Evolutionary conservation across 1,140 invertebrate species (phyloP), one percentile per base, ranked within the genome.

Genomic region (Caenorhabditis latens): DNA sequence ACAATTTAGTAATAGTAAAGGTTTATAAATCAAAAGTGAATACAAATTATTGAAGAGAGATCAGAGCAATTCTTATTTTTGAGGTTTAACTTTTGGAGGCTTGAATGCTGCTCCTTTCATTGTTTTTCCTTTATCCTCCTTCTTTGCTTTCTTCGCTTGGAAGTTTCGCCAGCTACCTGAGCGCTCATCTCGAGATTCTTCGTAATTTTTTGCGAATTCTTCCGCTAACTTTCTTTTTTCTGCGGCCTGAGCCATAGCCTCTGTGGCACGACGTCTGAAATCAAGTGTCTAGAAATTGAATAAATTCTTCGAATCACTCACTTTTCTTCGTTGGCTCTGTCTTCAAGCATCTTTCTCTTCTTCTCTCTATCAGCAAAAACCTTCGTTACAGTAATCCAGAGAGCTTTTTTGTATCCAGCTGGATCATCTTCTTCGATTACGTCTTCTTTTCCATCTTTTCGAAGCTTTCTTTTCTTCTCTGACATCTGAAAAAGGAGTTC

Each of bases 381-480:
- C 71, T 91, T 91, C 5, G 91, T 91, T 7, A 91, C 91, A 71
- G 87, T 89, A 5, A 90, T 87, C 91, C 91, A 91, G 4, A 91
- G 82, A 14, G 91, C 89, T 58, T 90, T 91, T 57, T 91, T 90
- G 85, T 92, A 92, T 6, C 88, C 91, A 21, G 71, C 86, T 55
- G 90, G 88, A 46, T 88, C 82, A 94, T 99, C 98, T 94, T 99
- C 98, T 58, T 98, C 97, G 79, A 99, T 95, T 42, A 94, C 94
- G 87, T 94, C 93, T 8, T 94, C 92, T 93, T 96, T 96, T 63
- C 96, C 96, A 92, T 99, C 97, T 93, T 97, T 97, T 94, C 96
- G 97, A 53, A 96, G 93, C 93, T 98, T 98, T 93, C 98, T 98
- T 86, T 95, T 95, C 92, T 99, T 99, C 91, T 98, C 97, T 90